phyloP scores from a whole-genome alignment of 1,140 invertebrate genomes.

The Drosophila azteca region DNA sequence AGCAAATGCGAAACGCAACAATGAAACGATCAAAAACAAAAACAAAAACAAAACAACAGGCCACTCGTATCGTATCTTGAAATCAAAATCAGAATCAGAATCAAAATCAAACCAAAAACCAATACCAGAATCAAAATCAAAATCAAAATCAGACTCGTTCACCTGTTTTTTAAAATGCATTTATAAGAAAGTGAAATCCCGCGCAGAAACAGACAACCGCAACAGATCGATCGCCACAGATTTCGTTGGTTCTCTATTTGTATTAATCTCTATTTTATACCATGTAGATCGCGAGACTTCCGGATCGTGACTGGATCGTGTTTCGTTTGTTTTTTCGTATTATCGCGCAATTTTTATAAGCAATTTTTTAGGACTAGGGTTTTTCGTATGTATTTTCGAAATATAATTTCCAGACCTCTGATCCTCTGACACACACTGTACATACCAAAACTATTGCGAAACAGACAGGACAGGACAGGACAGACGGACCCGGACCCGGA shows the following conservation, averaged over 20 bases:
- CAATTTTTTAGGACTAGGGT: slow-evolving; percentile 76
- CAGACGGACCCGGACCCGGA: slow-evolving; percentile 1
- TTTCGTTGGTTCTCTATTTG: slow-evolving; percentile 54
- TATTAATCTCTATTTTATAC: slow-evolving; percentile 58
- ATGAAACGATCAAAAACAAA: slow-evolving; percentile 55
- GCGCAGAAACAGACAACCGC: slow-evolving; percentile 5
- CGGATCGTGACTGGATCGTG: slow-evolving; percentile 16
- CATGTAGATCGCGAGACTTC: slow-evolving; percentile 33
- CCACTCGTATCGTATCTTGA: slow-evolving; percentile 17
- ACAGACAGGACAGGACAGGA: background rate
- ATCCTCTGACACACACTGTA: slow-evolving; percentile 39
- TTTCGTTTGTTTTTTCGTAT: slow-evolving; percentile 21
- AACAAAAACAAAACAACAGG: slow-evolving; percentile 34
- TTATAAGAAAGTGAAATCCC: slow-evolving; percentile 43
- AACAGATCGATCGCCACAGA: background rate
- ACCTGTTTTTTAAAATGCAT: slow-evolving; percentile 74
- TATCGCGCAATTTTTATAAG: slow-evolving; percentile 75
- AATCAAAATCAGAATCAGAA: slow-evolving; percentile 33
- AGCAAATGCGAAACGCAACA: slow-evolving; percentile 68
- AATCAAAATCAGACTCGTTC: slow-evolving; percentile 66
- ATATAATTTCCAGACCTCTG: slow-evolving; percentile 49
- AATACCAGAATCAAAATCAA: slow-evolving; percentile 37
- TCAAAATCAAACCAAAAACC: slow-evolving; percentile 25
- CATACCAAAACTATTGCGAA: slow-evolving; percentile 44
- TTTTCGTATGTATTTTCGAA: slow-evolving; percentile 63